Percentiles rank a stretch among this genome's conserved stretches.
These are phyloP conservation scores for Tetramorium simillimum DNA, from an alignment of 1,140 invertebrate species.

Conservation along the genomic window DNA sequence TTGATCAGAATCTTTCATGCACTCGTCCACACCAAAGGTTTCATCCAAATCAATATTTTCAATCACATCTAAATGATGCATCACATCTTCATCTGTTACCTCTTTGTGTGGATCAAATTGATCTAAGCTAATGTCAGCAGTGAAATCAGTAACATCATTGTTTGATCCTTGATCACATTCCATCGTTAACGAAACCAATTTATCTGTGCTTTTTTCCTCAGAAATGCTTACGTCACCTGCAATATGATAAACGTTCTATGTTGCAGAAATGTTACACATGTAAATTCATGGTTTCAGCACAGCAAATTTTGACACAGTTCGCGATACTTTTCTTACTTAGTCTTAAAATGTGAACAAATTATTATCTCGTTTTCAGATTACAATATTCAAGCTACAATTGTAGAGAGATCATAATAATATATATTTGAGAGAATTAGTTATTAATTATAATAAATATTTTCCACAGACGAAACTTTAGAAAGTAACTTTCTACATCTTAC, in stretches of 20 bases:
- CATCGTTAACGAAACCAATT: not conserved
- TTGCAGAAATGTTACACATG: not conserved
- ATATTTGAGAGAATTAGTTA: not conserved
- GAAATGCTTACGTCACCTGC: not conserved
- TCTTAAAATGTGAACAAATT: no score
- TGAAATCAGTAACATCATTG: slow-evolving; percentile 62
- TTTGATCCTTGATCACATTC: not conserved
- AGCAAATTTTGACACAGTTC: not conserved
- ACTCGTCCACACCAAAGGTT: slow-evolving; percentile 60
- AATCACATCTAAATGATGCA: slow-evolving; percentile 80
- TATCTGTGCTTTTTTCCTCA: not conserved
- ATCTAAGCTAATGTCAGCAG: slow-evolving; percentile 68
- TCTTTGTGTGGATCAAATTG: slow-evolving; percentile 68
- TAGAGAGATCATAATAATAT: not conserved
- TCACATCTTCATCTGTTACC: slow-evolving; percentile 80
- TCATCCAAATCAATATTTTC: slow-evolving; percentile 80
- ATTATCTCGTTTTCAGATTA: not conserved
- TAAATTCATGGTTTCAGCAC: not conserved
- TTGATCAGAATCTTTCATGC: slow-evolving; percentile 13
- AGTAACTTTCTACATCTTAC: not conserved
- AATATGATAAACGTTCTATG: not conserved
- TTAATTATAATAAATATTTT: not conserved
- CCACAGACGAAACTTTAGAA: not conserved
- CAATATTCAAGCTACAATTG: not conserved
- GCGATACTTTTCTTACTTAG: no score